These are phyloP conservation scores for Noctua janthina DNA, from an alignment of 2,888 invertebrate genomes.

Conservation along the genomic window DNA sequence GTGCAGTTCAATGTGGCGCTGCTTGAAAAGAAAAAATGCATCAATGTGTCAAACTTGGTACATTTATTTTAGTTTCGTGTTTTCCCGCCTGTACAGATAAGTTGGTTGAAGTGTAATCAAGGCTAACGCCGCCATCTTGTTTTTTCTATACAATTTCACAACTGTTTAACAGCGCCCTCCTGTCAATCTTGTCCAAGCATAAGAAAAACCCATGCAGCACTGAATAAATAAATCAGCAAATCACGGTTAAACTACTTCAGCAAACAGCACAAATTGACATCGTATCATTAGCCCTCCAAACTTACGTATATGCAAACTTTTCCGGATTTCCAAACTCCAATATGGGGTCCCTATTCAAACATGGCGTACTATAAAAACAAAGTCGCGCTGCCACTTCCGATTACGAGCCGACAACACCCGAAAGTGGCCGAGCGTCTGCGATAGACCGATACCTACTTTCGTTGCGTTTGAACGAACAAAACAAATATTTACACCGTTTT, in stretches of 20 bases:
- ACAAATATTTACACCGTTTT: constrained; percentile 76
- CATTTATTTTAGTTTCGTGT: too few relatives aligned
- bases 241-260: background rate
- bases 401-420: constrained; percentile 63
- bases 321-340: constrained; percentile 45
- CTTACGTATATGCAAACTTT: constrained; percentile 25
- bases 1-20: too few relatives aligned
- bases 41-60: too few relatives aligned
- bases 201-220: background rate
- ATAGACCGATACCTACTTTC: constrained; percentile 69
- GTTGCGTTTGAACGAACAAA: constrained; percentile 69
- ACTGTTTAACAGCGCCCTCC: background rate
- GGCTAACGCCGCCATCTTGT: background rate
- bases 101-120: too few relatives aligned
- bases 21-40: too few relatives aligned
- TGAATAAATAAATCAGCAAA: background rate
- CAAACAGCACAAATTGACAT: constrained; percentile 10
- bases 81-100: too few relatives aligned
- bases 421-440: constrained; percentile 46
- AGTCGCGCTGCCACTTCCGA: constrained; percentile 67
- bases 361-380: constrained; percentile 64
- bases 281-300: constrained; percentile 8
- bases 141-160: background rate
- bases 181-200: background rate
- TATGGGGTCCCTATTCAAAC: constrained; percentile 61